Conservation (phyloP, 1,140 invertebrate genomes). For the Phymastichus coffea region DNA sequence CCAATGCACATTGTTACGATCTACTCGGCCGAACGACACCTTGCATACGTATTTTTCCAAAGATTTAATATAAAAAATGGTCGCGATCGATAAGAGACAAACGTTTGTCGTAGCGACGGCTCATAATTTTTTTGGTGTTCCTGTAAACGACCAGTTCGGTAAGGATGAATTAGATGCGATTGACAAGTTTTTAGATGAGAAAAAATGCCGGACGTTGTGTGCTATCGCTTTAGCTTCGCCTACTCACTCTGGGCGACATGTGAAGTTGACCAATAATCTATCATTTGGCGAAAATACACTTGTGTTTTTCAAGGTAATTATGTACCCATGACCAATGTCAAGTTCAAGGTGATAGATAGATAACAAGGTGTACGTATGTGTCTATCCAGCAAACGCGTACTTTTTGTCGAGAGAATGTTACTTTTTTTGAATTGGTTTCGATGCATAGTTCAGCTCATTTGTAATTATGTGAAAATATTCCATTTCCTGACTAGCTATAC, state of each 20-base stretch:
- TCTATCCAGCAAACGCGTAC: neutral
- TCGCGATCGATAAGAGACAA: slow-evolving; percentile 40
- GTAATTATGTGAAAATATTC: no score
- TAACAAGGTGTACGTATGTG: neutral
- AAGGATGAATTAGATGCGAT: slow-evolving; percentile 35
- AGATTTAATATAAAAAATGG: no score
- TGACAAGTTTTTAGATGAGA: slow-evolving; percentile 45
- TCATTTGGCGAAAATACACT: slow-evolving; percentile 40
- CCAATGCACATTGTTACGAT: no score
- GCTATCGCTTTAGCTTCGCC: slow-evolving; percentile 28
- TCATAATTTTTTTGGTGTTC: slow-evolving; percentile 44
- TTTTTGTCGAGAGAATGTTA: no score
- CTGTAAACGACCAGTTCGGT: slow-evolving; percentile 25
- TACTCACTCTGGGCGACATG: slow-evolving; percentile 1
- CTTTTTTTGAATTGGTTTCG: no score
- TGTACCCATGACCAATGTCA: neutral
- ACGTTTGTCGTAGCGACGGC: slow-evolving; percentile 46
- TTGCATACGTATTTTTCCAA: no score
- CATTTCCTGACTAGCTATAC: no score
- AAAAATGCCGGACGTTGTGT: slow-evolving; percentile 43
- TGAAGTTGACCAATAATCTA: slow-evolving; percentile 43
- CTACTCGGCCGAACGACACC: no score
- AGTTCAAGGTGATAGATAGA: no score
- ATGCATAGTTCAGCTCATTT: no score
- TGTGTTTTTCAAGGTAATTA: slow-evolving; percentile 52